Conservation (phyloP, 2,797 vertebrate species). For the Urocyon cinereoargenteus region DNA sequence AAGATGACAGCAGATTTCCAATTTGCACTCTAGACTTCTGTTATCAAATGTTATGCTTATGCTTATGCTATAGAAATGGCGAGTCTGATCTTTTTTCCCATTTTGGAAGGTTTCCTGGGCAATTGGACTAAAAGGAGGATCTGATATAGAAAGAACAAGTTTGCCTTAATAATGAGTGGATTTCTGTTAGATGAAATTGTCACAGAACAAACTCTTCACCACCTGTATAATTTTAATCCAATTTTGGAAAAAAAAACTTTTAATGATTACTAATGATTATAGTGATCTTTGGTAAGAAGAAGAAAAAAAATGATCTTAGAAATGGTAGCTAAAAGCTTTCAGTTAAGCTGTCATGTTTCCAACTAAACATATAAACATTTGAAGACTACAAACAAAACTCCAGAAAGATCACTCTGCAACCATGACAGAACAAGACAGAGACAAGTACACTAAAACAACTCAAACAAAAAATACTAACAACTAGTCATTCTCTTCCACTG, state of each 20-base stretch:
- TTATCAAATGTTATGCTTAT: not conserved
- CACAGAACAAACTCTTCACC: not conserved
- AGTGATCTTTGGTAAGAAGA: not conserved
- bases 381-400: not conserved
- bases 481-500: not conserved
- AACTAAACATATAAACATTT: not conserved
- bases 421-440: not conserved
- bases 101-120: not conserved
- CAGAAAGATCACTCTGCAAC: not conserved
- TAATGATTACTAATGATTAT: not conserved
- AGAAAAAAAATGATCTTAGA: not conserved
- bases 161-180: not conserved
- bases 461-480: not conserved
- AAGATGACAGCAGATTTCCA: not conserved
- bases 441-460: fast-evolving
- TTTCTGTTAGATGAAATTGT: not conserved
- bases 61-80: not conserved
- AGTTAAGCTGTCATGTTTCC: not conserved
- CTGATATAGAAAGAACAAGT: not conserved
- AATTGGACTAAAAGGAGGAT: not conserved
- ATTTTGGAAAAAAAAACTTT: not conserved
- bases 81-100: not conserved
- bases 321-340: not conserved
- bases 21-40: not conserved
- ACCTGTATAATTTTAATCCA: not conserved